A percentile compares a stretch with the other conserved stretches of the same genome.
Evolutionary conservation across 2,797 vertebrate species (phyloP).

Genomic region (Lepus townsendii): DNA sequence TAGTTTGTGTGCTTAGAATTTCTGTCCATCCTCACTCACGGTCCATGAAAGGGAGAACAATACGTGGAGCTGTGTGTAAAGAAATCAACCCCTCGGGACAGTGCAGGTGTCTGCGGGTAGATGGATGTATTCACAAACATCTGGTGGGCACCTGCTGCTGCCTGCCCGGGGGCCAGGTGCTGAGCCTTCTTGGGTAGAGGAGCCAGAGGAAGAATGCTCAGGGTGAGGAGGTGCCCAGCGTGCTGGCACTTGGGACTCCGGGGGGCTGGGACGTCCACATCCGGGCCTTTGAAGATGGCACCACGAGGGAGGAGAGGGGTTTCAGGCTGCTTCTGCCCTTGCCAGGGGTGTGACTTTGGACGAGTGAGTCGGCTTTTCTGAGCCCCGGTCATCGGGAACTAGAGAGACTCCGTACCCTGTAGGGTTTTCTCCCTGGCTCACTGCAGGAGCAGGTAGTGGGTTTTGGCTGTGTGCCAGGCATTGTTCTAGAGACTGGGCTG

Average conservation of each 20-base stretch:
- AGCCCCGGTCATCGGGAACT: conserved; percentile 26
- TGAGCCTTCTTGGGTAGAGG: not conserved
- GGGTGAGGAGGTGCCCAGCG: not conserved
- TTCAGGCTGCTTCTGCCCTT: conserved; percentile 15
- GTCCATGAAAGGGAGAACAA: not conserved
- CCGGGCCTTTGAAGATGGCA: not conserved
- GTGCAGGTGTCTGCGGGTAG: not conserved
- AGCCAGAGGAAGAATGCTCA: not conserved
- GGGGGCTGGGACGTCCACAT: not conserved
- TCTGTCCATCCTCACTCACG: not conserved
- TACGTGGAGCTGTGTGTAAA: not conserved
- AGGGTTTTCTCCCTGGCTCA: not conserved
- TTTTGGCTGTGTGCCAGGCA: not conserved
- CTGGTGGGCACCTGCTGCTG: not conserved
- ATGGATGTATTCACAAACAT: not conserved
- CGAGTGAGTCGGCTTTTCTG: not conserved
- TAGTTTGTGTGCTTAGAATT: not conserved
- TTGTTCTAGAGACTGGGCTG: not conserved
- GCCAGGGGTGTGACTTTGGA: not conserved
- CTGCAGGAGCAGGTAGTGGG: not conserved
- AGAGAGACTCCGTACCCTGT: not conserved
- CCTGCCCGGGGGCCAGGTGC: not conserved
- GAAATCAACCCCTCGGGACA: not conserved
- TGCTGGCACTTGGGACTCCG: not conserved
- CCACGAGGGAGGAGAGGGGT: not conserved